A percentile compares a stretch with the other conserved stretches of the same genome.
phyloP scores from a whole-genome alignment of 2,113 vertebrate genomes.

The Galemys pyrenaicus region DNA sequence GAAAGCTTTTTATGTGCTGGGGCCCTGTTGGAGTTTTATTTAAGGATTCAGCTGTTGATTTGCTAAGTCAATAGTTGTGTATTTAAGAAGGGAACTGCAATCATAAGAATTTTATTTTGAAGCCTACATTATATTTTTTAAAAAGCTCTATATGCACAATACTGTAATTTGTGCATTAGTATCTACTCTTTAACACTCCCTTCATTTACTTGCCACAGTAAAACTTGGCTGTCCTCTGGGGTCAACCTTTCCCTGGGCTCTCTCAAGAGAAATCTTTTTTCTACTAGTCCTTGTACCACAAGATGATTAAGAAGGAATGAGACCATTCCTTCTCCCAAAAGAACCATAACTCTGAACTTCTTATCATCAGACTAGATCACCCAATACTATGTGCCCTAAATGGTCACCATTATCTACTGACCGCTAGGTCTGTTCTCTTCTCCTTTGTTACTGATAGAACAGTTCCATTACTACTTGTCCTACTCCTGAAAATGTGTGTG shows the following conservation, averaged over 20 bases:
- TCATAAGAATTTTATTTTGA: neutral
- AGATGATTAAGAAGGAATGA: neutral
- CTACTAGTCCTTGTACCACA: no score
- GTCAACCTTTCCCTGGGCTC: no score
- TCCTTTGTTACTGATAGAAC: neutral
- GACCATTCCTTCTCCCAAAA: neutral
- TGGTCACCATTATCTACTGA: neutral
- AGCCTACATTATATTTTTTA: neutral
- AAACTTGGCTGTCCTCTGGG: neutral
- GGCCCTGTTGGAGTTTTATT: neutral
- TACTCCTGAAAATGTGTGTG: neutral
- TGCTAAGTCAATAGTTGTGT: neutral
- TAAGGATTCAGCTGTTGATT: neutral
- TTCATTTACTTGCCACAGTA: no score
- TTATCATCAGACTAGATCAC: neutral
- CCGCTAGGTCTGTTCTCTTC: neutral
- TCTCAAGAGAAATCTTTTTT: neutral
- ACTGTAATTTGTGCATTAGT: no score
- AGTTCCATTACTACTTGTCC: neutral
- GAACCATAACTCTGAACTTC: neutral
- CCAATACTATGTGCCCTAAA: neutral
- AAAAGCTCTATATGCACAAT: neutral
- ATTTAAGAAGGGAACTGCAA: neutral
- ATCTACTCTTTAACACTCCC: neutral
- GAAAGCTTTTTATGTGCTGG: neutral